Conservation (phyloP, 2,888 invertebrate genomes). For the Scaptodrosophila latifasciaeformis region DNA sequence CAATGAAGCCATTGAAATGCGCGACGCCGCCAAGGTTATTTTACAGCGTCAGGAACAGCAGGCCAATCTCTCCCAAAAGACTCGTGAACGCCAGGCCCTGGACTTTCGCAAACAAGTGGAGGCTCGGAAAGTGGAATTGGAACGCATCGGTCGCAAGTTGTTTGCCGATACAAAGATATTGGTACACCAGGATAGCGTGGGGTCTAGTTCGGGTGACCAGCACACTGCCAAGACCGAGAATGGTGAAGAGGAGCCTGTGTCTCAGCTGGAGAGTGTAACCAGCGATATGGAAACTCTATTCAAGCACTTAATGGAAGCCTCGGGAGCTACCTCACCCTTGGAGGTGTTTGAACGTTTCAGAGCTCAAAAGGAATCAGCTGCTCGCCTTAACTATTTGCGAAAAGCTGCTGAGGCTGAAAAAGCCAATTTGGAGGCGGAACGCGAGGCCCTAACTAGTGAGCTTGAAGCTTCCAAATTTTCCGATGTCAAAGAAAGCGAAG, state of each 20-base stretch:
- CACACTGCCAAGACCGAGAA: constrained; percentile 71
- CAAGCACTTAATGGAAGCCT: constrained; percentile 84
- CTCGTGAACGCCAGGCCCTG: constrained; percentile 79
- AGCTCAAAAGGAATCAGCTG: constrained; percentile 83
- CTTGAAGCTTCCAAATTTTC: constrained; percentile 87
- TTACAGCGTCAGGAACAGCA: constrained; percentile 83
- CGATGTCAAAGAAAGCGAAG: constrained; percentile 86
- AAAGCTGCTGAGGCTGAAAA: constrained; percentile 85
- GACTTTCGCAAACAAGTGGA: constrained; percentile 83
- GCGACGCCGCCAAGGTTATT: constrained; percentile 81
- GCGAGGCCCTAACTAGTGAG: constrained; percentile 81
- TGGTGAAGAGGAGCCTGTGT: constrained; percentile 70
- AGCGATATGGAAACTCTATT: constrained; percentile 81
- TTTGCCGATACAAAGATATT: constrained; percentile 79
- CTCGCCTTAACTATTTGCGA: constrained; percentile 82
- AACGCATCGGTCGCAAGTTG: constrained; percentile 85
- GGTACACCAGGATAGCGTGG: constrained; percentile 79
- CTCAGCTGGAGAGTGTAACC: constrained; percentile 66
- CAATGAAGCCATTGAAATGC: constrained; percentile 84
- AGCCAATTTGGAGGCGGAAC: constrained; percentile 80
- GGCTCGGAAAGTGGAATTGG: constrained; percentile 83
- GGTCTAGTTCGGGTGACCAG: constrained; percentile 76
- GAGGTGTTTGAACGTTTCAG: constrained; percentile 85
- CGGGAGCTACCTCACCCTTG: constrained; percentile 84
- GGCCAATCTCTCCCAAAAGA: constrained; percentile 81